Conservation (phyloP, 2,797 vertebrate species). For the Craterocephalus amniculus region DNA sequence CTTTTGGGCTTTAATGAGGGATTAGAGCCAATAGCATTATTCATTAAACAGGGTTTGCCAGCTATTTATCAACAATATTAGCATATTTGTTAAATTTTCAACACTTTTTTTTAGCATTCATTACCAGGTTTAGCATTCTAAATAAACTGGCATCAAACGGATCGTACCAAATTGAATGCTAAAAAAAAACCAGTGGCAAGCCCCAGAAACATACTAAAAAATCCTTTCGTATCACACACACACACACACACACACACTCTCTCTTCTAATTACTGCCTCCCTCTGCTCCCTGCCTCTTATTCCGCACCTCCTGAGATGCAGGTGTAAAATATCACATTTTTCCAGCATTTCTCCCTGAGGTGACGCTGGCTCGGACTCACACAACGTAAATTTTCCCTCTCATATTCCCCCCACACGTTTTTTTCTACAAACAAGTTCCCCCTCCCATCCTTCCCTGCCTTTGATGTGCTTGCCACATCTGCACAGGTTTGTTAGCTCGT, state of each 20-base stretch:
- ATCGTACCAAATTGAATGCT: conserved; percentile 68
- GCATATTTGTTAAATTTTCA: conserved; percentile 78
- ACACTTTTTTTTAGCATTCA: conserved; percentile 54
- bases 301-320: conserved; percentile 83
- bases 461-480: conserved; percentile 84
- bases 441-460: conserved; percentile 61
- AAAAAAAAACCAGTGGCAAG: conserved; percentile 74
- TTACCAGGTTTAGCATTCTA: conserved; percentile 77
- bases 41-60: conserved; percentile 75
- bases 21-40: conserved; percentile 78
- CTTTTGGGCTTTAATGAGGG: conserved; percentile 77
- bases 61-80: conserved; percentile 78
- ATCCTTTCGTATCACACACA: conserved; percentile 61
- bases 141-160: conserved; percentile 72
- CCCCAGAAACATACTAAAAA: conserved; percentile 75
- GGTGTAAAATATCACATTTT: conserved; percentile 88
- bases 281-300: conserved; percentile 67
- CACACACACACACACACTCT: conserved; percentile 48
- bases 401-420: conserved; percentile 78
- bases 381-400: conserved; percentile 81
- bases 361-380: conserved; percentile 84
- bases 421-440: conserved; percentile 76
- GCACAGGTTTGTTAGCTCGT: conserved; percentile 82
- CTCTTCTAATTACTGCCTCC: conserved; percentile 78
- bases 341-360: conserved; percentile 86